These are phyloP conservation scores for Xiphias gladius DNA, from an alignment of 2,113 vertebrate genomes.

Conservation along the genomic window DNA sequence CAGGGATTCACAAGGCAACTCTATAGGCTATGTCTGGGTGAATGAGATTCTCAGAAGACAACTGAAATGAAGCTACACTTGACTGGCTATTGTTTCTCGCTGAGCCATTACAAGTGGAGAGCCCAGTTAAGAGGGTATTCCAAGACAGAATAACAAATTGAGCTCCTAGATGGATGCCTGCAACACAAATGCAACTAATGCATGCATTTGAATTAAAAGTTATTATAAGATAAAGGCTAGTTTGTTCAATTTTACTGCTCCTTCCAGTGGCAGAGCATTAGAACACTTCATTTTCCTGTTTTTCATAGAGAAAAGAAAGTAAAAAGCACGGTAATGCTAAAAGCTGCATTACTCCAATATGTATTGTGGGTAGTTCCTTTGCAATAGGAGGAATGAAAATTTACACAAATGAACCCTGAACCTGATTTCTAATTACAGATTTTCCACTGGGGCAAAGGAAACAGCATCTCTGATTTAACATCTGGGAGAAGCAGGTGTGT, in stretches of 20 bases:
- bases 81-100: slow-evolving; percentile 16
- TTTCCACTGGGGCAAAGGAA: background rate
- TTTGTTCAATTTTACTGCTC: background rate
- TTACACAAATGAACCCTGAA: background rate
- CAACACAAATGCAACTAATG: background rate
- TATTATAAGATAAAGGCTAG: background rate
- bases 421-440: background rate
- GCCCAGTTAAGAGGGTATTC: background rate
- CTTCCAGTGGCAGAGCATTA: background rate
- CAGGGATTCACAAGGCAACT: slow-evolving; percentile 5
- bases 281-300: background rate
- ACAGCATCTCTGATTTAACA: background rate
- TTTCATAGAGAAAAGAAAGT: background rate
- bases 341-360: background rate
- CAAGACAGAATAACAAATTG: slow-evolving; percentile 1
- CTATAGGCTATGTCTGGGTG: slow-evolving; percentile 3
- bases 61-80: slow-evolving; percentile 11
- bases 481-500: background rate
- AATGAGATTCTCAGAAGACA: slow-evolving; percentile 23
- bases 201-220: background rate
- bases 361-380: background rate
- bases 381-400: background rate
- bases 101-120: slow-evolving; percentile 14
- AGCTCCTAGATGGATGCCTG: background rate
- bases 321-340: background rate